phyloP scores from a whole-genome alignment of 2,113 vertebrate species.

The Thalassoma bifasciatum region DNA sequence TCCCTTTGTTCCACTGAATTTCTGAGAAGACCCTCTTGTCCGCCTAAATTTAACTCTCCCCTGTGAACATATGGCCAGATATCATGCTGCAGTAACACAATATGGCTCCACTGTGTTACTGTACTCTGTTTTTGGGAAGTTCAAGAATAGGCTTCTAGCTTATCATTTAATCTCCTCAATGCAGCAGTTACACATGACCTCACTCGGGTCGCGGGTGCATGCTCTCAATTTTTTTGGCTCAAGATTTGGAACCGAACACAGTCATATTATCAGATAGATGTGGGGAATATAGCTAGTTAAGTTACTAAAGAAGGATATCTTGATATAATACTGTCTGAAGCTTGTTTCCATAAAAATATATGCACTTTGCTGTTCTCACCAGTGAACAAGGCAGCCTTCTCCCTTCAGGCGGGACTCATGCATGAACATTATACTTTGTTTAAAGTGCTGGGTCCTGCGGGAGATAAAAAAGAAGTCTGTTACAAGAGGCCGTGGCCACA shows the following conservation, averaged over 20 bases:
- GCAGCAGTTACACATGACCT: constrained; percentile 54
- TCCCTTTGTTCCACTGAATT: constrained; percentile 50
- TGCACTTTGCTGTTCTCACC: constrained; percentile 80
- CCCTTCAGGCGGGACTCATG: constrained; percentile 92
- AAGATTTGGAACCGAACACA: background rate
- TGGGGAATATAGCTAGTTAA: background rate
- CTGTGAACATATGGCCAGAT: constrained; percentile 37
- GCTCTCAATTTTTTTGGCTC: background rate
- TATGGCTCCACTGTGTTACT: constrained; percentile 50
- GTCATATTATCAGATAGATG: background rate
- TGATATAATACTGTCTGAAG: background rate
- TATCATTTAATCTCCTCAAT: constrained; percentile 66
- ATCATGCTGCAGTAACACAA: constrained; percentile 24
- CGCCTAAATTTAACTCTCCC: constrained; percentile 55
- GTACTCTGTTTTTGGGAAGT: constrained; percentile 74
- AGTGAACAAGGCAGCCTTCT: constrained; percentile 94
- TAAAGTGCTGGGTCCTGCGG: constrained; percentile 91
- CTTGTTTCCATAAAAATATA: background rate
- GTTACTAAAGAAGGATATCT: background rate
- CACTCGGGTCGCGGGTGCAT: constrained; percentile 18
- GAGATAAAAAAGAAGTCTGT: constrained; percentile 5
- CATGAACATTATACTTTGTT: constrained; percentile 93
- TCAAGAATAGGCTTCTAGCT: constrained; percentile 67
- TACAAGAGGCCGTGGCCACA: constrained; percentile 8
- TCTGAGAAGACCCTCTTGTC: constrained; percentile 57